Conservation (phyloP, 2,888 invertebrate species). For the Tetropium fuscum region DNA sequence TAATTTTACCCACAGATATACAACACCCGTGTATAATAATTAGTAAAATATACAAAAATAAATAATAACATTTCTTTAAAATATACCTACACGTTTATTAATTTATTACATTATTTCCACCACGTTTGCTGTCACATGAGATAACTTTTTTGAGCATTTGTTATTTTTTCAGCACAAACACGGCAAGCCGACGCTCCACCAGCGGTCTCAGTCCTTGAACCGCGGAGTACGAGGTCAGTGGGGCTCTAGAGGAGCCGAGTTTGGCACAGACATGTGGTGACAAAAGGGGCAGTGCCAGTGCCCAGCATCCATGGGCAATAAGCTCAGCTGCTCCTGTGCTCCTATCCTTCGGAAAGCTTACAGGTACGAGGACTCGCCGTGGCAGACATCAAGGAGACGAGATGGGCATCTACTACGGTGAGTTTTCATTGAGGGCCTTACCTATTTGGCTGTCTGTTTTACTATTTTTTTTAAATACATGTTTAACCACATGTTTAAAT, state of each 20-base stretch:
- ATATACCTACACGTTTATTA: not conserved
- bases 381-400: slow-evolving; percentile 88
- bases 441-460: not conserved
- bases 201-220: slow-evolving; percentile 82
- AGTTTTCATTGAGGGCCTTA: not conserved
- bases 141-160: not conserved
- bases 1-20: too few relatives aligned
- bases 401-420: slow-evolving; percentile 92
- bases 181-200: slow-evolving; percentile 69
- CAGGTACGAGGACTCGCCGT: slow-evolving; percentile 96
- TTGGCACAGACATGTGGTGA: slow-evolving; percentile 77
- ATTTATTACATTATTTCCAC: not conserved
- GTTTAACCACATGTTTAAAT: too few relatives aligned
- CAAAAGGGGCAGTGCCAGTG: slow-evolving; percentile 64
- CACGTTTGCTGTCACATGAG: not conserved
- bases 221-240: slow-evolving; percentile 70
- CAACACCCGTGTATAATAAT: too few relatives aligned
- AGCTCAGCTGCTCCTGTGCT: slow-evolving; percentile 96
- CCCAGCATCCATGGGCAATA: slow-evolving; percentile 91
- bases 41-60: too few relatives aligned
- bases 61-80: too few relatives aligned
- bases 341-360: slow-evolving; percentile 97
- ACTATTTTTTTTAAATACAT: not conserved
- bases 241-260: slow-evolving; percentile 64
- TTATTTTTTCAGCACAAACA: slow-evolving; percentile 71